Evolutionary conservation across 2,888 invertebrate genomes (phyloP).

Genomic region (Phalangium opilio): DNA sequence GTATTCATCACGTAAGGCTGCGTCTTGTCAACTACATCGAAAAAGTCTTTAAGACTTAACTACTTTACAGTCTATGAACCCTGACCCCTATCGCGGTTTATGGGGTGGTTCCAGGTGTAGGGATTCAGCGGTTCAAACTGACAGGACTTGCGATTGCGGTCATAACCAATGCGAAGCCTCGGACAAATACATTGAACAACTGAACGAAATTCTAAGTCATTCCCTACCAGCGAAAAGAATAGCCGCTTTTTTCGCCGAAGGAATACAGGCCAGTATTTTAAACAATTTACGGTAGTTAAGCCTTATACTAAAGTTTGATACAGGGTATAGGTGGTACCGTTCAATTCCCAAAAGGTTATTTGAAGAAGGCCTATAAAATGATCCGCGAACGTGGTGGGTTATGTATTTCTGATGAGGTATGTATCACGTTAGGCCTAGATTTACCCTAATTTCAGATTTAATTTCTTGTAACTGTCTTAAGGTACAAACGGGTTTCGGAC

Average conservation of each 20-base stretch:
- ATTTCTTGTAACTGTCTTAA: conserved; percentile 24
- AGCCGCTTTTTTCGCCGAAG: conserved; percentile 84
- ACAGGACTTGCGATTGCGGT: conserved; percentile 49
- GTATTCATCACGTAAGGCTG: conserved; percentile 57
- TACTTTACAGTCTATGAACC: conserved; percentile 56
- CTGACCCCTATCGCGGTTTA: conserved; percentile 75
- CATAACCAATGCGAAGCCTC: conserved; percentile 50
- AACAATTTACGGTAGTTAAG: not conserved
- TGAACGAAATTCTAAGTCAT: conserved; percentile 59
- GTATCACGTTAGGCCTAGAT: no score
- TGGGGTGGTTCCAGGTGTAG: conserved; percentile 81
- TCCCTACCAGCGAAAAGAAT: conserved; percentile 59
- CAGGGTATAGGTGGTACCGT: conserved; percentile 81
- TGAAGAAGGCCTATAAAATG: conserved; percentile 60
- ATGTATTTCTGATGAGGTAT: conserved; percentile 78
- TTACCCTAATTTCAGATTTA: conserved; percentile 6
- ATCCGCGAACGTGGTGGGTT: conserved; percentile 69
- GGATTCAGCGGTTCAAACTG: conserved; percentile 55
- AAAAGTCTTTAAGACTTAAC: conserved; percentile 5
- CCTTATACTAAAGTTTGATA: conserved; percentile 10
- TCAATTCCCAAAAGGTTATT: conserved; percentile 75
- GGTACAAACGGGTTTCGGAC: conserved; percentile 93
- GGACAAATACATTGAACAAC: conserved; percentile 64
- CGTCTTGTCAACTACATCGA: conserved; percentile 8
- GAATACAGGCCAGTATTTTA: conserved; percentile 56